Base-by-base conservation (phyloP, 1,140 invertebrate species). In the Monochamus saltuarius region DNA sequence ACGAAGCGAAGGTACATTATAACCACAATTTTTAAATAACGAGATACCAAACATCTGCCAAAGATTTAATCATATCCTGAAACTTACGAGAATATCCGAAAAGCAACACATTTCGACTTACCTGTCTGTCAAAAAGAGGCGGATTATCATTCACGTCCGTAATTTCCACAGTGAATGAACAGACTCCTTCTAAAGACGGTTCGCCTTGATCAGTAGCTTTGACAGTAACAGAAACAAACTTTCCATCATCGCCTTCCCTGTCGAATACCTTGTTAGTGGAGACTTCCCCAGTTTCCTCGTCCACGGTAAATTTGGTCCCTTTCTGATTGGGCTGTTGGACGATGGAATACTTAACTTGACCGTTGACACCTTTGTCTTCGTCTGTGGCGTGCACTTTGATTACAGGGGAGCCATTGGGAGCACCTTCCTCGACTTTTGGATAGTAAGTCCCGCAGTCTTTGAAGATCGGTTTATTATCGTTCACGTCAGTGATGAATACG, bases 171-270 rank as follows among this genome's bases (percentile, higher is more conserved):
- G 94, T 96, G 72, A 97, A 97, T 0, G 93, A 95, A 73, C 94
- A 97, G 59, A 97, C 94, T 36, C 94, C 93, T 80, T 97, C 94
- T 54, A 97, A 75, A 4, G 91, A 94, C 9, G 94, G 94, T 77
- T 94, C 92, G n/a, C 95, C 95, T 75, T 95, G 91, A 85, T 97
- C 95, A 0, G 94, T 95, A 4, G 95, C 95, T 80, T 97, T 97
- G 0, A 97, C 91, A 0, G 94, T 97, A 0, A 97, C 93, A 0
- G 92, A 96, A 1, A 97, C 94, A 75, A 95, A 96, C 78, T 96
- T 95, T 3, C 94, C 94, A 77, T 96, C 94, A 69, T 97, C 93
- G 0, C 94, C 94, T 82, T 96, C 94, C 64, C 94, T 84, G 79
- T 97, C 93, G 73, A 97, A 97, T 1, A 96, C 94, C 82, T 97